These are phyloP conservation scores for Temnothorax ravouxi DNA, from an alignment of 2,888 invertebrate genomes.

Conservation along the genomic window DNA sequence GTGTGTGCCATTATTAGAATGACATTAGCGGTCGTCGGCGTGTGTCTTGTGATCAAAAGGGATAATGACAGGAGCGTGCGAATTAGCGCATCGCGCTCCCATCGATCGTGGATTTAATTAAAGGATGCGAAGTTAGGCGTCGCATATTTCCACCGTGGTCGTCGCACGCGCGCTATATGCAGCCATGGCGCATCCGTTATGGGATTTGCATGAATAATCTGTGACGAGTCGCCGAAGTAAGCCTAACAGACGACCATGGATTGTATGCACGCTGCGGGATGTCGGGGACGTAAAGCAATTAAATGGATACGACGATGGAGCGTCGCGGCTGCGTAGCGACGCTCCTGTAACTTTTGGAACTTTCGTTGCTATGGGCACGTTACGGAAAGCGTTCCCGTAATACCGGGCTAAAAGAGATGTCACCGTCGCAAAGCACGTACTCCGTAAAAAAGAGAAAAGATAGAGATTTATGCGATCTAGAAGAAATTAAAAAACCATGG, in stretches of 20 bases:
- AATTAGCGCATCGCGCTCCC: conserved; percentile 72
- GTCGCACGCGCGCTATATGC: conserved; percentile 29
- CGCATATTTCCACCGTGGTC: conserved; percentile 45
- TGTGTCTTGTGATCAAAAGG: conserved; percentile 76
- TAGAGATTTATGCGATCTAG: conserved; percentile 1
- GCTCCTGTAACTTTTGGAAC: conserved; percentile 46
- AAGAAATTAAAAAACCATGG: background rate
- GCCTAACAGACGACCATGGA: conserved; percentile 53
- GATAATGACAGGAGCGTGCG: conserved; percentile 75
- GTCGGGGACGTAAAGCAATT: conserved; percentile 50
- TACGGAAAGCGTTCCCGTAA: conserved; percentile 29
- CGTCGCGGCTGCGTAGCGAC: conserved; percentile 40
- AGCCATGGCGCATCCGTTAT: conserved; percentile 33
- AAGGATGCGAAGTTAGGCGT: conserved; percentile 66
- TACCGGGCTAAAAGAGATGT: conserved; percentile 29
- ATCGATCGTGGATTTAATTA: conserved; percentile 78
- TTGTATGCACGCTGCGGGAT: conserved; percentile 45
- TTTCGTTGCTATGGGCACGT: conserved; percentile 34
- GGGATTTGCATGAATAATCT: conserved; percentile 65
- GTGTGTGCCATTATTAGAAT: conserved; percentile 68
- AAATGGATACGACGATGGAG: conserved; percentile 41
- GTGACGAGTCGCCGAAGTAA: conserved; percentile 47
- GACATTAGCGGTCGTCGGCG: conserved; percentile 69
- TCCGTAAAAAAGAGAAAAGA: background rate
- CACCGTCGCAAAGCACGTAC: conserved; percentile 5